These are phyloP conservation scores for Amiota minor DNA, from an alignment of 2,888 invertebrate genomes.

Conservation along the genomic window DNA sequence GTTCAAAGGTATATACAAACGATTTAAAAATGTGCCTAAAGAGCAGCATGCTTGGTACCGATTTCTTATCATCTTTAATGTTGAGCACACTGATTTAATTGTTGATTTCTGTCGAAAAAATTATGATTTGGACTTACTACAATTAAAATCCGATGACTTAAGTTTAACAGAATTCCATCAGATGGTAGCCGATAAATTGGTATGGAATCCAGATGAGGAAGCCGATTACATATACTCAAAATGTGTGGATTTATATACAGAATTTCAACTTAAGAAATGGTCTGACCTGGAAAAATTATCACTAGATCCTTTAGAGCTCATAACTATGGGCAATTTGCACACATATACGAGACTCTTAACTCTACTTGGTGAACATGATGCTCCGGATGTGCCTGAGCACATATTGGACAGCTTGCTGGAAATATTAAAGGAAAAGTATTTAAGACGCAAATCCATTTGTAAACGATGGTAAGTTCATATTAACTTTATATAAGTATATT, in stretches of 20 bases:
- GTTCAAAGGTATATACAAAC: neutral
- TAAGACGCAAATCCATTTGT: constrained; percentile 1
- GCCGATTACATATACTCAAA: neutral
- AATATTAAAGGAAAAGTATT: neutral
- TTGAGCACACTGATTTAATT: neutral
- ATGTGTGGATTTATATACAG: constrained; percentile 1
- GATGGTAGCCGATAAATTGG: neutral
- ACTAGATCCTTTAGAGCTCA: neutral
- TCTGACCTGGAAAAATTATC: neutral
- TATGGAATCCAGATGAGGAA: neutral
- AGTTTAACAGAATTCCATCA: neutral
- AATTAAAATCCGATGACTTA: neutral
- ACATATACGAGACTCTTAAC: neutral
- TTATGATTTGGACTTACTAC: neutral
- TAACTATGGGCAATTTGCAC: neutral
- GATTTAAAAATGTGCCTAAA: neutral
- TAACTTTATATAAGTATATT: neutral
- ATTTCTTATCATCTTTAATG: neutral
- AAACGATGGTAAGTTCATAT: neutral
- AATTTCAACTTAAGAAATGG: neutral
- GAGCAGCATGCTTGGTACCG: neutral
- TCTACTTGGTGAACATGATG: neutral
- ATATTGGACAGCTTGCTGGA: neutral
- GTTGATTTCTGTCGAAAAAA: neutral
- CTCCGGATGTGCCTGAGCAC: neutral